phyloP scores from a whole-genome alignment of 2,797 vertebrate species.

The Gorsachius magnificus region DNA sequence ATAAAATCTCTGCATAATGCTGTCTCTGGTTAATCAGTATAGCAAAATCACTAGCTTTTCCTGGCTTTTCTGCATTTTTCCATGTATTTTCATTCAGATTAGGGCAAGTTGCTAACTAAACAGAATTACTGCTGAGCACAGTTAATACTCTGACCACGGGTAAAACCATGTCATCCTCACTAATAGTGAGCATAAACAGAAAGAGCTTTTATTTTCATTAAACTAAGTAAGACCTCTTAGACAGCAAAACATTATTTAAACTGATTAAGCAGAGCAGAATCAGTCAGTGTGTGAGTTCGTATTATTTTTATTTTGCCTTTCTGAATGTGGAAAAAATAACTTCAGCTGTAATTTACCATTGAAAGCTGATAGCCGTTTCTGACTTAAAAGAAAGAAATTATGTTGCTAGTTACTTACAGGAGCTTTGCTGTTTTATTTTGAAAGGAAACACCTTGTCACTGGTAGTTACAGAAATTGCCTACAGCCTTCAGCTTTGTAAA shows the following conservation, averaged over 20 bases:
- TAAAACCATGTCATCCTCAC: neutral
- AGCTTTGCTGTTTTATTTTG: neutral
- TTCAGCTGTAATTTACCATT: neutral
- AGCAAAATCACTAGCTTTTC: neutral
- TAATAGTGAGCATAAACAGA: neutral
- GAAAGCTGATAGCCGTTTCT: neutral
- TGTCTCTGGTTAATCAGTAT: neutral
- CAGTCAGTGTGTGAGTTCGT: neutral
- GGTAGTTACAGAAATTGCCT: neutral
- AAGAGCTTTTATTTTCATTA: neutral
- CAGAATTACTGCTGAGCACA: neutral
- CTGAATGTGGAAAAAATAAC: neutral
- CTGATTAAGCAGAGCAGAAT: neutral
- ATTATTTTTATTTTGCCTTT: neutral
- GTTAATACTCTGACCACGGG: neutral
- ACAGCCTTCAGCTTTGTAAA: neutral
- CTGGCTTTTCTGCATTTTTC: neutral
- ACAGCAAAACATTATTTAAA: neutral
- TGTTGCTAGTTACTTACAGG: neutral
- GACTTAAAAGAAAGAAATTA: neutral
- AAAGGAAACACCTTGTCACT: neutral
- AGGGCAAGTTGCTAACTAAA: neutral
- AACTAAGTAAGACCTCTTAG: neutral
- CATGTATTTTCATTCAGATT: neutral
- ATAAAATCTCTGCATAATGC: neutral